phyloP scores from a whole-genome alignment of 2,113 vertebrate species.

The Centropristis striata region DNA sequence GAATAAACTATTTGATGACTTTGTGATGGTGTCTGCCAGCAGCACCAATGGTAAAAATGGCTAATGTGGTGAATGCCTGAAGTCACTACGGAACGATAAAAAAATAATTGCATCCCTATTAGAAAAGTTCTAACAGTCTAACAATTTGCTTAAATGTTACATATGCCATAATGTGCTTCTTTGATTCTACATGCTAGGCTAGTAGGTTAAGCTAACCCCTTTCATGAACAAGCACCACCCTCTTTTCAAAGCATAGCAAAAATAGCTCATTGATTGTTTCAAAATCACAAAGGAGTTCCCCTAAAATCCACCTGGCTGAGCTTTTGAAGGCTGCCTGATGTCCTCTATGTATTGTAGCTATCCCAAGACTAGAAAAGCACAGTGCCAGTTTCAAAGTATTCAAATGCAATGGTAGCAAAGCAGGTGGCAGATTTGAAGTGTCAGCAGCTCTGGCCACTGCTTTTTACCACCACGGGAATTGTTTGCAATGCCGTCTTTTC shows the following conservation, averaged over 20 bases:
- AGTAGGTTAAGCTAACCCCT: neutral
- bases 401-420: constrained; percentile 50
- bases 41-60: constrained; percentile 2
- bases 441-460: constrained; percentile 54
- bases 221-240: neutral
- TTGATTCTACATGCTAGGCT: neutral
- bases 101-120: constrained; percentile 31
- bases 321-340: constrained; percentile 18
- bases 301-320: constrained; percentile 5
- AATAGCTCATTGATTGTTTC: constrained; percentile 3
- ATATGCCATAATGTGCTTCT: neutral
- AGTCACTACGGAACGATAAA: constrained; percentile 16
- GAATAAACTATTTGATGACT: constrained; percentile 41
- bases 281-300: neutral
- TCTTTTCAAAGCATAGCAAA: neutral
- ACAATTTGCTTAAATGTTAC: constrained; percentile 31
- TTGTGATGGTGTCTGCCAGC: constrained; percentile 26
- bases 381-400: constrained; percentile 21
- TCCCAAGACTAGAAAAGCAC: constrained; percentile 17
- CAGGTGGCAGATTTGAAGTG: constrained; percentile 46
- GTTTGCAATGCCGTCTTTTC: constrained; percentile 43
- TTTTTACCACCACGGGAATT: constrained; percentile 55
- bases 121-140: constrained; percentile 21
- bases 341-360: neutral
- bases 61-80: constrained; percentile 11